A percentile compares a stretch with the other conserved stretches of the same genome.
These are phyloP conservation scores for Pituophis catenifer DNA, from an alignment of 2,113 vertebrate species.

Conservation along the genomic window DNA sequence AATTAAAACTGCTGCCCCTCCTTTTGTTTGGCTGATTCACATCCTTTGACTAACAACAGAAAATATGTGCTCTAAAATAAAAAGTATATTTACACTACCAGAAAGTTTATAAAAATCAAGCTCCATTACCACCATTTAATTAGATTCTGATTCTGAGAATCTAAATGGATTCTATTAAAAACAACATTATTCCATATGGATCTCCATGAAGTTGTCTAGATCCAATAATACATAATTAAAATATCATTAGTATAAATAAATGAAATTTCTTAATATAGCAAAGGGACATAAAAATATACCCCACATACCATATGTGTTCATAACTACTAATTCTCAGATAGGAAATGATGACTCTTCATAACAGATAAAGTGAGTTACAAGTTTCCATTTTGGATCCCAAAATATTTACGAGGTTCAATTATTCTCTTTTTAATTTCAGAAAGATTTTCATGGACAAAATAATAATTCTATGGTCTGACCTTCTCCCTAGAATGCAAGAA, in stretches of 20 bases:
- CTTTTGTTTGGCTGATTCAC: not conserved
- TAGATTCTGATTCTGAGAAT: not conserved
- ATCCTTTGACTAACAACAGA: not conserved
- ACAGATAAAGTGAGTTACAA: not conserved
- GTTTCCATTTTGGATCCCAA: slow-evolving; percentile 2
- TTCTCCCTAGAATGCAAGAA: not conserved
- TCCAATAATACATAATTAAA: not conserved
- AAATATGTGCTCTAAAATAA: not conserved
- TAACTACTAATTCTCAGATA: not conserved
- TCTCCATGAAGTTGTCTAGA: accelerated
- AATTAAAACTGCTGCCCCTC: not conserved
- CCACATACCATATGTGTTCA: slow-evolving; percentile 4
- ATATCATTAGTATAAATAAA: not conserved
- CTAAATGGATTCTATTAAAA: not conserved
- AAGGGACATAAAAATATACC: slow-evolving; percentile 32
- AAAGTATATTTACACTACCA: not conserved
- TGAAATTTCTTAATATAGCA: slow-evolving; percentile 24
- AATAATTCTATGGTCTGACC: not conserved
- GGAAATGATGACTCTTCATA: slow-evolving; percentile 34
- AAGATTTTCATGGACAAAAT: not conserved
- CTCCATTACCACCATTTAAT: not conserved
- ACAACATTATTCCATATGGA: not conserved
- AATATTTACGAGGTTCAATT: not conserved
- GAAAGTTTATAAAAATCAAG: not conserved
- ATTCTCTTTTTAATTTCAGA: not conserved